phyloP scores from a whole-genome alignment of 2,888 invertebrate species.

The Ophion ventricosus region DNA sequence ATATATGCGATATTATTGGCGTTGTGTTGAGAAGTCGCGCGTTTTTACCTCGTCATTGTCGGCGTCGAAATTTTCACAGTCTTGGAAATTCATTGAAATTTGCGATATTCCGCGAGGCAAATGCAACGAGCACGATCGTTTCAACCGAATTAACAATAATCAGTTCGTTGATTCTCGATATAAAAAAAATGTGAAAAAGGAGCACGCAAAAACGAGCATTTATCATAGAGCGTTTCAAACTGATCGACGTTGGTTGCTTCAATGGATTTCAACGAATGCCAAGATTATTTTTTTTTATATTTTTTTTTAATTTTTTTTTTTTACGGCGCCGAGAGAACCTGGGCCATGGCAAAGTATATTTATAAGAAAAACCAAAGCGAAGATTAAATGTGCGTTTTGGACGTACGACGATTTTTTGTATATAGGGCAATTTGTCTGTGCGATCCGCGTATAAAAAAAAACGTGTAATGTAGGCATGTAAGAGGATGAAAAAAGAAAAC shows the following conservation, averaged over 20 bases:
- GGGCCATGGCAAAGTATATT: conserved; percentile 66
- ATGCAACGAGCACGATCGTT: conserved; percentile 44
- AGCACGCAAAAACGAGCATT: neutral
- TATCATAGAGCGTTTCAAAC: conserved; percentile 36
- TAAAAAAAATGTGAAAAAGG: neutral
- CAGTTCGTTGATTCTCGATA: conserved; percentile 35
- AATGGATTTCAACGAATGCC: conserved; percentile 52
- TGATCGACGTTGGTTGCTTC: conserved; percentile 30
- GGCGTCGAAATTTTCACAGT: conserved; percentile 53
- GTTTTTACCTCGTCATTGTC: conserved; percentile 66
- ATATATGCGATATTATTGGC: conserved; percentile 65
- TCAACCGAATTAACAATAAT: conserved; percentile 60
- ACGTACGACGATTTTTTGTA: conserved; percentile 71
- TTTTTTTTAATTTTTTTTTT: conserved; percentile 27
- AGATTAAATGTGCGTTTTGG: conserved; percentile 60
- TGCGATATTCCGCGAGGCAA: conserved; percentile 42
- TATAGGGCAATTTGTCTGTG: conserved; percentile 73
- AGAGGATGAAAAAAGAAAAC: conserved; percentile 25
- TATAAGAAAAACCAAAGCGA: conserved; percentile 71
- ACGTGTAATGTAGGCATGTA: conserved; percentile 15
- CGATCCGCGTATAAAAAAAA: conserved; percentile 66
- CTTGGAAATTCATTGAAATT: conserved; percentile 50
- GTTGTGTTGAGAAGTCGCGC: conserved; percentile 59
- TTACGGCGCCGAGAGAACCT: conserved; percentile 49
- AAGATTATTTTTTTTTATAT: conserved; percentile 25